These are phyloP conservation scores for Ibycter americanus DNA, from an alignment of 2,797 vertebrate species.

Conservation along the genomic window DNA sequence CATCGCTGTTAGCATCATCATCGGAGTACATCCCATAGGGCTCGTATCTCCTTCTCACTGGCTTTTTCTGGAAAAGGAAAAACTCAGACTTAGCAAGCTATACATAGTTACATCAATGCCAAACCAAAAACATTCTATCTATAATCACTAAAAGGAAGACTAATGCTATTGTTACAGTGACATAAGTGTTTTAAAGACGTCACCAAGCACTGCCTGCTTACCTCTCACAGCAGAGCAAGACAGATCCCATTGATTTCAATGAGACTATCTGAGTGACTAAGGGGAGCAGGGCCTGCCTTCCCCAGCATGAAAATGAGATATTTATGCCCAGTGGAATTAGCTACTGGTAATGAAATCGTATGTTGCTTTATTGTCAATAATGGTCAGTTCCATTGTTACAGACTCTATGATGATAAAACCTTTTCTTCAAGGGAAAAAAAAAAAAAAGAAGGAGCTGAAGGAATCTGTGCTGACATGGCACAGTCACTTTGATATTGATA, in stretches of 20 bases:
- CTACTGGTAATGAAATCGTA: not conserved
- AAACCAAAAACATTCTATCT: not conserved
- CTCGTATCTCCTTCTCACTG: slow-evolving; percentile 89
- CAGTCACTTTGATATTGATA: not conserved
- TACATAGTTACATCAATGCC: not conserved
- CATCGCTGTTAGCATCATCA: slow-evolving; percentile 94
- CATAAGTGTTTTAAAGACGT: not conserved
- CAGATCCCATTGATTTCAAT: not conserved
- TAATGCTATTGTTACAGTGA: not conserved
- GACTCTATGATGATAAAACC: not conserved
- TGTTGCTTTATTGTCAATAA: not conserved
- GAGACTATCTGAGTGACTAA: not conserved
- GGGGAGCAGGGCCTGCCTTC: not conserved
- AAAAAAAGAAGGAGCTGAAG: not conserved
- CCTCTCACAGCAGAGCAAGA: not conserved
- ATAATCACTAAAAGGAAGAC: not conserved
- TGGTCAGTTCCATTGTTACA: not conserved
- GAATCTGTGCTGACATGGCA: slow-evolving; percentile 11
- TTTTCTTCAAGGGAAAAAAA: not conserved
- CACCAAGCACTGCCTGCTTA: not conserved
- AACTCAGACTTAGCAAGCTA: not conserved
- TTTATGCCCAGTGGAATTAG: not conserved
- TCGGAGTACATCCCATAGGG: slow-evolving; percentile 94
- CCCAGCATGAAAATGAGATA: not conserved
- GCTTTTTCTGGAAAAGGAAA: slow-evolving; percentile 85